Base-by-base conservation (phyloP, 2,888 invertebrate species). In the Mesorhabditis sp. region DNA sequence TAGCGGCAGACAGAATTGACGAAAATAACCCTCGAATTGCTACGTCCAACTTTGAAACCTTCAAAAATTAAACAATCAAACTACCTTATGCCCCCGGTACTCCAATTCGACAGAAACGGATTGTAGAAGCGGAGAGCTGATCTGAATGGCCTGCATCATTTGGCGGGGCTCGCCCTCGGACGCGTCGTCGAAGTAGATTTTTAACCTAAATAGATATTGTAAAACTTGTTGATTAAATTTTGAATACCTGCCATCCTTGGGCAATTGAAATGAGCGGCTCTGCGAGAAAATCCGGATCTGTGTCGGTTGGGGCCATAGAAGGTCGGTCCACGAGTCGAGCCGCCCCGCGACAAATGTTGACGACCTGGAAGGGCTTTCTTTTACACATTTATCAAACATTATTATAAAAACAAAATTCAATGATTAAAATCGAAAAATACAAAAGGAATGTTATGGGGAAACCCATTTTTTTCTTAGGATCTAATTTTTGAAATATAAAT, bases 301-400 rank as follows among this genome's bases (percentile, higher is more conserved):
- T 80, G 89, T 89, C 0, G 90, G 90, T 74, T 89, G 89, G 3
- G 90, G 90, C 90, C 90, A 90, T 62, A 90, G 82, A 62, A 88
- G 80, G 74, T 87, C 87, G 5, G 89, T 83, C 75, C 87, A 87
- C 43, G 87, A 86, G 73, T 89, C 88, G 4, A 83, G 83, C 13
- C 15, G 65, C 13, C 28, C 5, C 7, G 41, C 41, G 43, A 13
- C 7, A 13, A 65, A 6, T 5, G 13, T 10, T 6, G 15, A 41
- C 43, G 65, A 43, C 43, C 10, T 43, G 64, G 28, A 28, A 10
- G 73, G 68, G 4, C 68, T 70, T 15, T 72, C 72, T 44, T 72
- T 72, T 6, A 67, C 67, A 64, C 72, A 76, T 61, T 73, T 73
- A 15, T 76, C 76, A 43, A 72, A 75, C 44, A 70, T 70, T n/a